phyloP scores from a whole-genome alignment of 2,113 vertebrate genomes.

The Grus americana region DNA sequence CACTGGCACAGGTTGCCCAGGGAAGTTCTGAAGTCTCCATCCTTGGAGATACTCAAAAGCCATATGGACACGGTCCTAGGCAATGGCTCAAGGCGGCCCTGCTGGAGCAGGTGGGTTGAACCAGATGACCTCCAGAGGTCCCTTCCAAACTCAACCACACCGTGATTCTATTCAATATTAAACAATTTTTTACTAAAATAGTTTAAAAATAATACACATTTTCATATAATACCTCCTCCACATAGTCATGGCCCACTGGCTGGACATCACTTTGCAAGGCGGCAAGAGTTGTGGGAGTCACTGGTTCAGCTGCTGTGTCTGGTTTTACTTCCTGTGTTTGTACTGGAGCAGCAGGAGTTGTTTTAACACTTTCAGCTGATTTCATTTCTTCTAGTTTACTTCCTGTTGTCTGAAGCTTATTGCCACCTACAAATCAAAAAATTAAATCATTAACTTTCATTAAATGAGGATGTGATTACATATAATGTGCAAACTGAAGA shows the following conservation, averaged over 20 bases:
- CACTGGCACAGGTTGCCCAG: background rate
- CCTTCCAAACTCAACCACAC: background rate
- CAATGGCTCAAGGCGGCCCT: background rate
- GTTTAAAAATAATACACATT: background rate
- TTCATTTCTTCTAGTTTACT: conserved; percentile 88
- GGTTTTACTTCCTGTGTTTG: conserved; percentile 81
- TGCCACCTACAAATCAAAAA: conserved; percentile 81
- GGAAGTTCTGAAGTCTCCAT: background rate
- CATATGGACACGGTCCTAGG: background rate
- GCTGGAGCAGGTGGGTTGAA: background rate
- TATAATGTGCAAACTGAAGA: background rate
- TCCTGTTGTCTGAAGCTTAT: conserved; percentile 90
- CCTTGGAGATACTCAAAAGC: background rate
- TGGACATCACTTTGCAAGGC: conserved; percentile 96
- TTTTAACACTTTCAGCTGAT: conserved; percentile 80
- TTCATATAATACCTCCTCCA: conserved; percentile 89
- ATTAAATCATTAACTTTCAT: background rate
- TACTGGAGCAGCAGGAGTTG: conserved; percentile 62
- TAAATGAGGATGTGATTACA: background rate
- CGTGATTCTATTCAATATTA: background rate
- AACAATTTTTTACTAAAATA: background rate
- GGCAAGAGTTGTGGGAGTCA: conserved; percentile 86
- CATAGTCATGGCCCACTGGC: conserved; percentile 97
- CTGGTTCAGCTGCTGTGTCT: conserved; percentile 79
- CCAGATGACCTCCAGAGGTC: background rate